These are phyloP conservation scores for Nycteola revayana DNA, from an alignment of 2,888 invertebrate genomes.

Conservation along the genomic window DNA sequence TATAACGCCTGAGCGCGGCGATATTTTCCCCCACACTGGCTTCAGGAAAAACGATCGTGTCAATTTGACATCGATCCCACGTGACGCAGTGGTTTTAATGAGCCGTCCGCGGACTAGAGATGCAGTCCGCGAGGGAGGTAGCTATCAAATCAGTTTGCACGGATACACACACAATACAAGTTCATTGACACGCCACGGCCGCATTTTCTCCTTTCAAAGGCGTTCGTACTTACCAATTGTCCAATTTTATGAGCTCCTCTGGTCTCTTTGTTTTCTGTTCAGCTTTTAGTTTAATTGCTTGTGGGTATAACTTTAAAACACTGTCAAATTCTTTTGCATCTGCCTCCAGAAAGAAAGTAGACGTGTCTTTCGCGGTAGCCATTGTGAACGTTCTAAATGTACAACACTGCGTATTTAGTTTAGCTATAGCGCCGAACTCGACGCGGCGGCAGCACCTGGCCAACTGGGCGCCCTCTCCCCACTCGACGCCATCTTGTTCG, in stretches of 20 bases:
- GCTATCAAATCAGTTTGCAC: constrained; percentile 84
- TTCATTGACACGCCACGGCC: constrained; percentile 83
- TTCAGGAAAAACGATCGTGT: constrained; percentile 81
- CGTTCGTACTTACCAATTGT: constrained; percentile 93
- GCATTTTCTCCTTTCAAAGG: constrained; percentile 81
- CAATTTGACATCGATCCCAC: constrained; percentile 88
- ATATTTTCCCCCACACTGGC: constrained; percentile 79
- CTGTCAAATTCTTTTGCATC: constrained; percentile 93
- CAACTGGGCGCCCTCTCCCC: constrained; percentile 81
- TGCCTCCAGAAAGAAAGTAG: constrained; percentile 96
- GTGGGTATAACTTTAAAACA: constrained; percentile 94
- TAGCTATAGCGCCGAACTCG: constrained; percentile 82
- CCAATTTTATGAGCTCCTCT: constrained; percentile 96
- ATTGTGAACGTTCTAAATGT: constrained; percentile 86
- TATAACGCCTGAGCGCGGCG: constrained; percentile 79
- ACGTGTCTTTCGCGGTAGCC: constrained; percentile 94
- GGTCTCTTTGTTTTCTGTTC: constrained; percentile 95
- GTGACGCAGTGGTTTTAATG: constrained; percentile 88
- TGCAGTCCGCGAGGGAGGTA: constrained; percentile 85
- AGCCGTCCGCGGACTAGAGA: constrained; percentile 84
- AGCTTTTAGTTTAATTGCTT: constrained; percentile 94
- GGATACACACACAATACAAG: constrained; percentile 83
- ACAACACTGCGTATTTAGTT: constrained; percentile 81
- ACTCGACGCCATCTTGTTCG: constrained; percentile 79
- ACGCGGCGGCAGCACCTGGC: constrained; percentile 83